phyloP scores from a whole-genome alignment of 2,113 vertebrate species.

The Aythya baeri region DNA sequence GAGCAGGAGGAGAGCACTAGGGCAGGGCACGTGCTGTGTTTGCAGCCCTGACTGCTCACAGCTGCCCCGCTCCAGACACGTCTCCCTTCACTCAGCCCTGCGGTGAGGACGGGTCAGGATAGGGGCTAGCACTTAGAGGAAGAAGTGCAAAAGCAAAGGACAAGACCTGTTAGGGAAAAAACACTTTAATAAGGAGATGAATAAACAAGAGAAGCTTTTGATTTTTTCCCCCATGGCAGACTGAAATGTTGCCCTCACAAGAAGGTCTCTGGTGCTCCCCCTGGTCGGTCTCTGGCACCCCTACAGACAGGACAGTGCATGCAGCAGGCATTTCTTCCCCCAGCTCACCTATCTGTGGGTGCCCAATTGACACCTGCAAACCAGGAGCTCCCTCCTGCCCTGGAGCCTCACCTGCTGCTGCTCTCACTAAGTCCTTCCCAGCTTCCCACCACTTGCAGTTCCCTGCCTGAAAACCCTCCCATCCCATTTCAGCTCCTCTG shows the following conservation, averaged over 20 bases:
- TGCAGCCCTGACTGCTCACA: background rate
- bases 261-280: background rate
- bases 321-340: background rate
- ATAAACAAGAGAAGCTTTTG: background rate
- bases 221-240: background rate
- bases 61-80: background rate
- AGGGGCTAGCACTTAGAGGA: background rate
- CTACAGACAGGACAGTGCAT: background rate
- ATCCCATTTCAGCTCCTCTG: background rate
- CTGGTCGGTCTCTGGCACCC: fast-evolving
- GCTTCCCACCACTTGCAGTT: background rate
- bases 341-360: background rate
- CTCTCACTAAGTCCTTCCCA: background rate
- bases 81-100: background rate
- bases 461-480: background rate
- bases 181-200: conserved; percentile 10
- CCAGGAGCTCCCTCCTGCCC: background rate
- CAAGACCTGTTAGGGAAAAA: background rate
- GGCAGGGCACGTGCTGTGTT: background rate
- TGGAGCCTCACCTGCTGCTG: background rate
- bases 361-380: background rate
- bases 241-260: background rate
- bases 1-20: background rate
- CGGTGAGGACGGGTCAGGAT: background rate
- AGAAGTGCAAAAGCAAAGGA: background rate